Evolutionary conservation across 1,140 invertebrate species (phyloP), one percentile per base, ranked within the genome.

Genomic region (Pseudomyrmex dendroicus): DNA sequence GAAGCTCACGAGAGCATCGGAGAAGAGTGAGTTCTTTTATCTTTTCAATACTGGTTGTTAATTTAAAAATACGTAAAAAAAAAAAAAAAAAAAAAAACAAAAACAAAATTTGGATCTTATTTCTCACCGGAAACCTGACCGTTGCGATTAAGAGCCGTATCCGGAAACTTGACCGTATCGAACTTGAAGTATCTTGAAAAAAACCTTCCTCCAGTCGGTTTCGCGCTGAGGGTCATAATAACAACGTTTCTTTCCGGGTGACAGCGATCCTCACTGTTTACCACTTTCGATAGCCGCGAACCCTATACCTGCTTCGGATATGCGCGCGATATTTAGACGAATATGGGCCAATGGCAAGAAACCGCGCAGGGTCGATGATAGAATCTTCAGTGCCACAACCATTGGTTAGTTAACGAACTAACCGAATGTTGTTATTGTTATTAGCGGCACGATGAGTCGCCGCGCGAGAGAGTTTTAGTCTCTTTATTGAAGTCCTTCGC

Each of bases 271-370:
- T 70, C 64, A 44, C 5, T 64, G 57, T 70, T 78, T 20, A 61
- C 54, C 3, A 80, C 66, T 80, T 80, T 80, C 54, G 44, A 54
- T 59, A 66, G 54, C 76, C 76, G 54, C 64, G 76, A 35, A 80
- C 76, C 56, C 52, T 61, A 20, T 20, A 61, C 70, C 66, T 80
- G 76, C 66, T 25, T 57, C 15, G 15, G 15, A 48, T 59, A 59
- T 13, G 52, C 57, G 48, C 10, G 20, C 20, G 66, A 80, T 80
- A 61, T 80, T 80, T 80, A 70, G 54, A n/a, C 63, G 76, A 70
- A 80, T 80, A 80, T 80, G 54, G 66, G 66, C 76, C 76, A 80
- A 80, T 72, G 3, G 46, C 76, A 72, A 59, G 56, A 44, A 48
- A 80, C 70, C 15, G 54, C 54, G 54, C 76, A 80, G 76, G 52